Evolutionary conservation across 2,888 invertebrate species (phyloP).

Genomic region (Eugnorisma glareosa): DNA sequence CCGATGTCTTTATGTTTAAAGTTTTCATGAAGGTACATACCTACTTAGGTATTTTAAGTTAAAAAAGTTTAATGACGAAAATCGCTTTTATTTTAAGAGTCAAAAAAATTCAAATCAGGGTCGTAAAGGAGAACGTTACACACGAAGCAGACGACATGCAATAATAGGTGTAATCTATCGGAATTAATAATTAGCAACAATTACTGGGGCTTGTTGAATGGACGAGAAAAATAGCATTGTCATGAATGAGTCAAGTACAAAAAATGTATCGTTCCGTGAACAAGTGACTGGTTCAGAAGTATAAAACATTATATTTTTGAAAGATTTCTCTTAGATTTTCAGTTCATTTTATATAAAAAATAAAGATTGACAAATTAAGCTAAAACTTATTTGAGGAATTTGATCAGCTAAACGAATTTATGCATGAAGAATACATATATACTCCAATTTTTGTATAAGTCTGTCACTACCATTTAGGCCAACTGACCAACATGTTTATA

Average conservation of each 20-base stretch:
- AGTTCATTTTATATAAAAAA: neutral
- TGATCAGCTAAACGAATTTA: neutral
- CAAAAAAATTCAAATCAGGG: neutral
- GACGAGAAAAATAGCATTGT: slow-evolving; percentile 59
- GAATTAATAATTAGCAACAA: slow-evolving; percentile 65
- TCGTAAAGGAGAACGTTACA: neutral
- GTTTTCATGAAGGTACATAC: neutral
- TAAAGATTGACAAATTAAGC: neutral
- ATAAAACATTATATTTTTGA: neutral
- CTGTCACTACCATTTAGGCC: neutral
- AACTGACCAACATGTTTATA: neutral
- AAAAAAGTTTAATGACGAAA: neutral
- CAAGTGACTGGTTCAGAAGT: slow-evolving; percentile 38
- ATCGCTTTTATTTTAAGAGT: neutral
- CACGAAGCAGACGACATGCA: slow-evolving; percentile 36
- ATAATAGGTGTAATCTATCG: slow-evolving; percentile 58
- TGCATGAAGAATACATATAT: too few relatives aligned
- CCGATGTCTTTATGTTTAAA: neutral
- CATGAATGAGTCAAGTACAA: slow-evolving; percentile 62
- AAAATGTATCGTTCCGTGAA: slow-evolving; percentile 55
- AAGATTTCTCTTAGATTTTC: neutral
- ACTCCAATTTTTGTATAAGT: too few relatives aligned
- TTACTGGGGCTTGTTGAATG: slow-evolving; percentile 60
- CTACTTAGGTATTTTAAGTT: too few relatives aligned
- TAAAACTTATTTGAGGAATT: neutral